Evolutionary conservation across 2,113 vertebrate species (phyloP), one percentile per base, ranked within the genome.

Genomic region (Melanerpes aurifrons): DNA sequence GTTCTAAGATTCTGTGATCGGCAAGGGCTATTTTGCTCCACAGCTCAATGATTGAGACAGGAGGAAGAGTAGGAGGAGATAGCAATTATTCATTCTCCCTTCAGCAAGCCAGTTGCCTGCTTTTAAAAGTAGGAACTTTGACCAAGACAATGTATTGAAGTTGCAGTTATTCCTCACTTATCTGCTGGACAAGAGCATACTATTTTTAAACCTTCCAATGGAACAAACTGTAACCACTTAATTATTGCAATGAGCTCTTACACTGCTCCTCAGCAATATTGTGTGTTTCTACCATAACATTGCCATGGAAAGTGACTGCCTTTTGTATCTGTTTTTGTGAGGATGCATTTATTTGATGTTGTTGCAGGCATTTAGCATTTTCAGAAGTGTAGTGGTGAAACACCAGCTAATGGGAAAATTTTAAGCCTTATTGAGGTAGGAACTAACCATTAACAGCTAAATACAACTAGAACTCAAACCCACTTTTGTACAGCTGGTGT

Each of bases 191-290:
- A 35, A 35, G 35, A 35, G 35, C 35, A 35, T 35, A 35, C 35
- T 91, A 92, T 95, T 96, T 96, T 93, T 94, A 93, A 93, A 81
- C 68, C 82, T 92, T 75, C 77, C 93, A 96, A 95, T 96, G 76
- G 89, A 95, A 94, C 76, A 82, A 82, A 92, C 85, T 85, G 71
- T 58, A 94, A 87, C 87, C 94, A 92, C 93, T 97, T 95, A 86
- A 93, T 96, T 96, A 96, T 95, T 96, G 94, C 92, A 94, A 87
- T 75, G 90, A 95, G 95, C 82, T 94, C 94, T 95, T 97, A 95
- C 95, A 96, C 88, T 89, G 71, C 81, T 93, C 86, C 75, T 93
- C 88, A 96, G 93, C 69, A 94, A 71, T 77, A 69, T 40, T 91
- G 81, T 96, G 90, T 92, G 59, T 78, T 96, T 91, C 92, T 84